Evolutionary conservation across 2,888 invertebrate genomes (phyloP), one percentile per base, ranked within the genome.

Genomic region (Lithophane socia): DNA sequence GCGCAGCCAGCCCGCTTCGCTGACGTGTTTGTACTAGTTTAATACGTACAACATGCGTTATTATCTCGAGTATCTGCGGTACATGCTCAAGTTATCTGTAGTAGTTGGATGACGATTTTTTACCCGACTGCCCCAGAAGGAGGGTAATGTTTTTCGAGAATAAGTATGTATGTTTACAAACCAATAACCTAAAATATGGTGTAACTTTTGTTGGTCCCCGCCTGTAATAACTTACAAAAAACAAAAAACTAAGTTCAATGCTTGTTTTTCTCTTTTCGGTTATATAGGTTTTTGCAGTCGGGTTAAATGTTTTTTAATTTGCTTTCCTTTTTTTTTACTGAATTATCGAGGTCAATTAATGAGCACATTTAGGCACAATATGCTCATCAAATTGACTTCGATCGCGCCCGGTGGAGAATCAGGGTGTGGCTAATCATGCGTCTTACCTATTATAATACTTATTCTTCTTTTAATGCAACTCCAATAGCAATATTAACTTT

Each of bases 1-100:
- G 47, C 47, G 78, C 47, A 9, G 78, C 78, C 61, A 44, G 29
- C 64, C 9, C n/a, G 71, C 54, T 21, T 73, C 21, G n/a, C 12
- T 44, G 42, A 21, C 24, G 8, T 44, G 16, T 21, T 44, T 29
- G n/a, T 42, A 42, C 37, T 18, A 44, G 12, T n/a, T n/a, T n/a
- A n/a, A n/a, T n/a, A n/a, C n/a, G n/a, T n/a, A 67, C 16, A 49
- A 47, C 47, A 52, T 42, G 18, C 70, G n/a, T 47, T 70, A 29
- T 44, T 29, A 67, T 71, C 29, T 68, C 8, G 4, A 47, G 47
- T 37, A 37, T 49, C 18, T 49, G 9, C 18, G 37, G 47, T n/a
- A 58, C 8, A 60, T 58, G n/a, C 21, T 67, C 49, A 12, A 42
- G 49, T 49, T 18, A 52, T 52, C 42, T n/a, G n/a, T n/a, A 29